Evolutionary conservation across 1,140 invertebrate genomes (phyloP).

Genomic region (Zaprionus africanus): DNA sequence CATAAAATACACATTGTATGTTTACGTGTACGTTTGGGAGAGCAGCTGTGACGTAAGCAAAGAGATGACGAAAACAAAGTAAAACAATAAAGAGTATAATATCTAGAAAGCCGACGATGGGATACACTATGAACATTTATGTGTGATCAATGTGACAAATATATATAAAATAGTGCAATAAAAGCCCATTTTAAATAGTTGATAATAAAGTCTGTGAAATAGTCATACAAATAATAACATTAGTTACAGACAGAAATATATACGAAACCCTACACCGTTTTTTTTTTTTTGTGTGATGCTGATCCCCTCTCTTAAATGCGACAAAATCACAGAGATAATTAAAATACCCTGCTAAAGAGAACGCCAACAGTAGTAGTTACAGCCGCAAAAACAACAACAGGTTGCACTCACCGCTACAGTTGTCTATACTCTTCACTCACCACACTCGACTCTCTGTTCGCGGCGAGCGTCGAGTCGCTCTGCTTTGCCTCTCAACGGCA

Average conservation of each 20-base stretch:
- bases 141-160: background rate
- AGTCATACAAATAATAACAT: too few relatives aligned
- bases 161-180: background rate
- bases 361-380: background rate
- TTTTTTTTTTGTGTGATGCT: too few relatives aligned
- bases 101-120: background rate
- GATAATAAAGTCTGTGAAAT: too few relatives aligned
- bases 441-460: slow-evolving; percentile 15
- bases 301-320: background rate
- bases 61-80: slow-evolving; percentile 41
- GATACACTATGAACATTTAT: background rate
- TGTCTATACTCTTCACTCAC: slow-evolving; percentile 9
- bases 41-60: slow-evolving; percentile 11
- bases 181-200: too few relatives aligned
- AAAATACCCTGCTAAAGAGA: background rate
- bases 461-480: slow-evolving; percentile 17
- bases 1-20: slow-evolving; percentile 4
- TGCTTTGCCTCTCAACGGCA: slow-evolving; percentile 24
- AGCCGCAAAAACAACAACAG: slow-evolving; percentile 28
- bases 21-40: slow-evolving; percentile 16
- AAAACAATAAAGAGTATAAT: slow-evolving; percentile 6
- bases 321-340: background rate
- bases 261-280: too few relatives aligned
- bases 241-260: too few relatives aligned
- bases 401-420: slow-evolving; percentile 41